Percentiles rank a stretch among this genome's conserved stretches.
These are phyloP conservation scores for Uropsilus gracilis DNA, from an alignment of 2,113 vertebrate species.

Conservation along the genomic window DNA sequence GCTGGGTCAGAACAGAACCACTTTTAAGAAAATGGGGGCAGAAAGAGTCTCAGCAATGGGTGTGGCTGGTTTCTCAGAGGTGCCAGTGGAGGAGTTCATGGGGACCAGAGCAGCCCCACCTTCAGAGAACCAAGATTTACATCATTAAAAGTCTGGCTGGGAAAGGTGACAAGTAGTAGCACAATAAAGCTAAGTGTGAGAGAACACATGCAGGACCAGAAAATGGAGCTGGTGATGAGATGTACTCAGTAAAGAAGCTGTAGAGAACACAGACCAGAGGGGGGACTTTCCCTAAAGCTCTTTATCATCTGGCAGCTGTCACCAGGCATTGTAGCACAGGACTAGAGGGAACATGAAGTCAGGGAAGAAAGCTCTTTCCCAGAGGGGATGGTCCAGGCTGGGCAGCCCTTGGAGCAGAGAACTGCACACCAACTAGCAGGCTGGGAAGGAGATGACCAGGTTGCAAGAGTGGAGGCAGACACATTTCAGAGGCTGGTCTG, in stretches of 20 bases:
- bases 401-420: neutral
- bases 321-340: constrained; percentile 11
- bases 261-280: neutral
- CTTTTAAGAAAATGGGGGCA: neutral
- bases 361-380: neutral
- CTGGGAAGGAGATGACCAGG: neutral
- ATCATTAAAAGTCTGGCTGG: constrained; percentile 73
- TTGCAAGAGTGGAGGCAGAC: neutral
- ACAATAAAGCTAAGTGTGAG: constrained; percentile 62
- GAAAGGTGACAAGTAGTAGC: constrained; percentile 75
- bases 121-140: constrained; percentile 75
- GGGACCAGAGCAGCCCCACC: too few species aligned
- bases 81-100: too few species aligned
- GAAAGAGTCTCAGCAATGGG: neutral
- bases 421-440: constrained; percentile 43
- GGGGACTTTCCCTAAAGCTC: neutral
- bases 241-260: constrained; percentile 18
- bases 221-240: constrained; percentile 72
- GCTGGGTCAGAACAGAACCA: neutral
- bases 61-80: neutral
- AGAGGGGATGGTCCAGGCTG: neutral
- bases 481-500: neutral
- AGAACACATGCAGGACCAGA: constrained; percentile 62
- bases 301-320: constrained; percentile 52
- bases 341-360: neutral